These are phyloP conservation scores for Protonibea diacanthus DNA, from an alignment of 2,797 vertebrate genomes.

Conservation along the genomic window DNA sequence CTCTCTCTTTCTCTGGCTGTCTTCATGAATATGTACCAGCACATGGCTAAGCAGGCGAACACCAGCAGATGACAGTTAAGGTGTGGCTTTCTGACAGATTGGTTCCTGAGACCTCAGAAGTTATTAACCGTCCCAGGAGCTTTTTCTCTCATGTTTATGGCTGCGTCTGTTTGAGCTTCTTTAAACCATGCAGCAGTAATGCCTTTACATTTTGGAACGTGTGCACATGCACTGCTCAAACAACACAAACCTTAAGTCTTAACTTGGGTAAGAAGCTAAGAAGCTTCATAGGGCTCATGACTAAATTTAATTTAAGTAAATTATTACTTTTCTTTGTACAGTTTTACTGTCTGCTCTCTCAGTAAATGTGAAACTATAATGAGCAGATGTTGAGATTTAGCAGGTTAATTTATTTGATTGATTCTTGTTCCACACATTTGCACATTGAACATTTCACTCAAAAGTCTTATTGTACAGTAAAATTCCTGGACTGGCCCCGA, in stretches of 20 bases:
- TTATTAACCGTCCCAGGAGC: background rate
- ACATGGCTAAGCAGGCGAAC: slow-evolving; percentile 24
- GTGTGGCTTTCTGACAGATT: slow-evolving; percentile 43
- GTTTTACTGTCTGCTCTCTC: background rate
- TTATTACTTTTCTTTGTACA: background rate
- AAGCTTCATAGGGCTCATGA: background rate
- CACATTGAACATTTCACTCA: no score
- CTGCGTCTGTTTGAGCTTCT: background rate
- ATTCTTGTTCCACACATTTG: slow-evolving; percentile 9
- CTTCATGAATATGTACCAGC: slow-evolving; percentile 63
- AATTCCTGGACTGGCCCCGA: background rate
- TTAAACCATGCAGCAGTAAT: background rate
- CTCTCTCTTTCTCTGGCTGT: slow-evolving; percentile 30
- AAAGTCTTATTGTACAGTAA: background rate
- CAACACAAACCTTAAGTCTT: background rate
- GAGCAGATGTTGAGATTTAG: background rate
- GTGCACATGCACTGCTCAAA: background rate
- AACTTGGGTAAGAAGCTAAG: background rate
- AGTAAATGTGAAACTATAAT: background rate
- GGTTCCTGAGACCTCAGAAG: slow-evolving; percentile 10
- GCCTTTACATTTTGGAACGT: background rate
- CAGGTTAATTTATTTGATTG: background rate
- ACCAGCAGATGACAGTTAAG: slow-evolving; percentile 39
- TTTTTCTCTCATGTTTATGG: background rate
- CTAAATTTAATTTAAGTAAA: background rate